Base-by-base conservation (phyloP, 2,113 vertebrate species). In the Anoplopoma fimbria region DNA sequence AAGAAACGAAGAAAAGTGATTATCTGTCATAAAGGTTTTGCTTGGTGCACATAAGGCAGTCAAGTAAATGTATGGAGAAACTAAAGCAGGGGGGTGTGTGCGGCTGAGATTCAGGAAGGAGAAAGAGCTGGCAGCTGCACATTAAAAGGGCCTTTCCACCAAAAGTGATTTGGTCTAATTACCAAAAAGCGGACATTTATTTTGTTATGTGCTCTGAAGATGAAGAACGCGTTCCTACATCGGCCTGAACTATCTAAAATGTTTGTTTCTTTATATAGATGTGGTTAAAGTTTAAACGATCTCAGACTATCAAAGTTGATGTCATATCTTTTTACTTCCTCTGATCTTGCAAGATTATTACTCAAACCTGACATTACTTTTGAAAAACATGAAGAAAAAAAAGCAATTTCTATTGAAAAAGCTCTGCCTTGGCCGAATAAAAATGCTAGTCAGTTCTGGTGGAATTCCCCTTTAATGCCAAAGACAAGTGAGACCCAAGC, bases 381-480 rank as follows among this genome's bases (percentile, higher is more conserved):
- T 65, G 75, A 79, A 69, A 25, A 74, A 62, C 1, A 36, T 36
- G 40, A 10, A 72, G 9, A 27, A n/a, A 31, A 69, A 14, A 29
- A n/a, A 1, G 2, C 1, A 42, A 31, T 47, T 64, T 40, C 9
- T 25, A 3, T 7, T 42, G 27, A 29, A 63, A 65, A 65, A 14
- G 29, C 23, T 55, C 60, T 33, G 19, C 29, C 34, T 60, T 36
- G 19, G 55, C 53, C 79, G 82, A 92, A 87, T 76, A 75, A 84
- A 63, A 88, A 89, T 72, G 34, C 81, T 77, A 86, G 81, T 77
- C 83, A 49, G 71, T 79, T 87, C 87, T 77, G 81, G 87, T 89
- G 88, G 87, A 90, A 89, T 83, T 90, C 78, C 87, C 85, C 86
- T 92, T 92, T 91, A 92, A 90, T 91, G 87, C 87, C 75, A 77